Base-by-base conservation (phyloP, 2,113 vertebrate genomes). In the Malurus elegans region DNA sequence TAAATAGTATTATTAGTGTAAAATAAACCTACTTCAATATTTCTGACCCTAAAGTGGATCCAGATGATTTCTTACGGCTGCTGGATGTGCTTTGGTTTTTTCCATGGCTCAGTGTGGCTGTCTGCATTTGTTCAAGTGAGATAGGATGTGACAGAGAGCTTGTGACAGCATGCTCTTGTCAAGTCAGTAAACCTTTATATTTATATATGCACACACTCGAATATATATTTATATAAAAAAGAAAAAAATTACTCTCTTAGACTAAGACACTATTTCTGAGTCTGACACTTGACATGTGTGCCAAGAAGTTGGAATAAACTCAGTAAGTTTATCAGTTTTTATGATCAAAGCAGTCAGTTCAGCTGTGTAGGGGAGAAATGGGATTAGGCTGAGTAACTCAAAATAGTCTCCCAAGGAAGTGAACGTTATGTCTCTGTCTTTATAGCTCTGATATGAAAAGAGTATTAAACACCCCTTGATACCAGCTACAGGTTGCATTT, bases 31-130 rank as follows among this genome's bases (percentile, higher is more conserved):
- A 90, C 67, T 96, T 90, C 34, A 90, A 23, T 84, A 76, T 93
- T 95, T 94, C 91, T 81, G 79, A 67, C 75, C 61, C 31, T 90
- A 79, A 96, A 97, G 88, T 95, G 86, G 86, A 93, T 94, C 95
- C 96, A 96, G 96, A 96, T 96, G 94, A 78, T 90, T 93, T 83
- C 60, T 76, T 92, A 60, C 0, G 11, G 38, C 71, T 88, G 88
- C 85, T 88, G 75, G 40, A 69, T 85, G 82, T 86, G 60, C 67
- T 86, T 86, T 86, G 56, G 40, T 86, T 93, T 93, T 93, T 93
- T 58, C 67, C 74, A 42, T 69, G 72, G 78, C 78, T 94, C 67
- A 31, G 4, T 47, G 45, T 47, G 61, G 83, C 67, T 9, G 1
- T 74, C 79, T 92, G 47, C 57, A 40, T 95, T 96, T 92, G 31